Percentiles rank a stretch among this genome's conserved stretches.
These are phyloP conservation scores for Melopsittacus undulatus DNA, from an alignment of 2,797 vertebrate species.

Conservation along the genomic window DNA sequence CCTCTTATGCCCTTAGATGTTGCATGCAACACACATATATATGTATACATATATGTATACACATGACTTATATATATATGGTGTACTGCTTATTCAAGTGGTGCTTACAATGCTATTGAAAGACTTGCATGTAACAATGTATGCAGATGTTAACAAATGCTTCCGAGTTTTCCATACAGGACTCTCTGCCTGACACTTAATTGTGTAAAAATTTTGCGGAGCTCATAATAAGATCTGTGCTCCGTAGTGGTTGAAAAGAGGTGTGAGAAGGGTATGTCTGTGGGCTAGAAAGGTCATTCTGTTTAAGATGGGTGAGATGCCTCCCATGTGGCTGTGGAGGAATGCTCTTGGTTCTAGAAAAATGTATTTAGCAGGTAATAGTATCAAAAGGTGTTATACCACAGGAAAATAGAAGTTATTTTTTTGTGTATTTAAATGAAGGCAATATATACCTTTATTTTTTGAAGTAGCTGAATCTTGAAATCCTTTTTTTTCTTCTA, in stretches of 20 bases:
- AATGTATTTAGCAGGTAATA: constrained; percentile 14
- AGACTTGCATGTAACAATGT: background rate
- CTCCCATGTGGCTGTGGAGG: background rate
- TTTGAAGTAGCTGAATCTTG: background rate
- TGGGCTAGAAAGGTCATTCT: constrained; percentile 33
- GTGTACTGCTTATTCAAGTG: background rate
- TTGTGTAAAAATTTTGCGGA: background rate
- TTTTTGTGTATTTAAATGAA: background rate
- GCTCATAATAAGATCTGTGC: constrained; percentile 18
- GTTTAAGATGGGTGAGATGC: background rate
- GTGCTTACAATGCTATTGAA: background rate
- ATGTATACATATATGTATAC: too few species aligned
- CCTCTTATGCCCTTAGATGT: background rate
- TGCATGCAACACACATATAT: background rate
- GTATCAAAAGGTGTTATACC: background rate
- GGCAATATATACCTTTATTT: background rate
- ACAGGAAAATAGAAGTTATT: background rate
- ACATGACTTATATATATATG: too few species aligned
- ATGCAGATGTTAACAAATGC: background rate
- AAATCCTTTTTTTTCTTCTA: constrained; percentile 13
- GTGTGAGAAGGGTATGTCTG: background rate
- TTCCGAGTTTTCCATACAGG: background rate
- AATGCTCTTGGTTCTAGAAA: background rate
- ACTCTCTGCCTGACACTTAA: background rate
- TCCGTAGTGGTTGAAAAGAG: constrained; percentile 45